phyloP scores from a whole-genome alignment of 2,113 vertebrate genomes.

The Oryzias javanicus region DNA sequence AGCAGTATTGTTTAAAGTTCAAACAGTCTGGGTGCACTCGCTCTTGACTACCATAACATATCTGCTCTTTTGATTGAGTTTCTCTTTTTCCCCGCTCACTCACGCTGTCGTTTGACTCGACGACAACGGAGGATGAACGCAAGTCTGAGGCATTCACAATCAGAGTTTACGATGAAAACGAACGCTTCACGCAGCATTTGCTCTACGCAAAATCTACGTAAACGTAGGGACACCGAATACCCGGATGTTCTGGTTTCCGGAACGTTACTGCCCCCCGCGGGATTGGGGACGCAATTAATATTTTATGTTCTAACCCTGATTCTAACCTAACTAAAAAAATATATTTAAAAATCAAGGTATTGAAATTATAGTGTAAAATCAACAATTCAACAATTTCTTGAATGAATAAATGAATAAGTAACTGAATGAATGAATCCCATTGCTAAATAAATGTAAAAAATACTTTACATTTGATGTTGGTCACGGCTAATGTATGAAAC shows the following conservation, averaged over 20 bases:
- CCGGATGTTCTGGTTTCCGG: slow-evolving; percentile 49
- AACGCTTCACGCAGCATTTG: accelerated
- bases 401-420: no score
- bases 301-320: no score
- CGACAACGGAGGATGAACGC: slow-evolving; percentile 42
- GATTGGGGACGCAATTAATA: slow-evolving; percentile 6
- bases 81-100: slow-evolving; percentile 8
- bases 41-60: slow-evolving; percentile 44
- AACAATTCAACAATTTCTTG: no score
- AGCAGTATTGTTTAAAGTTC: background rate
- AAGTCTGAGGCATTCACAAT: slow-evolving; percentile 29
- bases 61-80: background rate
- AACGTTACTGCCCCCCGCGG: slow-evolving; percentile 6
- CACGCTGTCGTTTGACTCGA: slow-evolving; percentile 24
- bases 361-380: no score
- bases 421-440: no score
- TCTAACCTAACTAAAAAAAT: no score
- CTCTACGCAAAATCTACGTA: slow-evolving; percentile 44
- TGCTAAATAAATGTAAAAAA: no score
- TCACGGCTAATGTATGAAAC: no score
- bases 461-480: no score
- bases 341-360: no score
- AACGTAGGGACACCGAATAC: slow-evolving; percentile 17
- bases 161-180: background rate
- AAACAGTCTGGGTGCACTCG: background rate